Base-by-base conservation (phyloP, 2,888 invertebrate species). In the Timema podura region DNA sequence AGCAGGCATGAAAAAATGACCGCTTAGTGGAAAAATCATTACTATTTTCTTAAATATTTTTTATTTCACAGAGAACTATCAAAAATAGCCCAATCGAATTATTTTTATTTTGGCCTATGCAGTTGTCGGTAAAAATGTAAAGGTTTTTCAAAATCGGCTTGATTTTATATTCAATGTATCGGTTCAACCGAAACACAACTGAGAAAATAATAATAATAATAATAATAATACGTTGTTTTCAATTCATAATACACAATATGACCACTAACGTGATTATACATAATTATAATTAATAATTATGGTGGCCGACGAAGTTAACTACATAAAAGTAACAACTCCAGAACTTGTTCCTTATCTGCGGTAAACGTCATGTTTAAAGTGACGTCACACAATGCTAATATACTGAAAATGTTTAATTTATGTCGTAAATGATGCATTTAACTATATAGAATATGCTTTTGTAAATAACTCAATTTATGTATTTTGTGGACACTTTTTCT, bases 71-170 rank as follows among this genome's bases (percentile, higher is more conserved):
- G 11, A 51, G 11, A 13, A 51, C 51, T n/a, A 51, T 51, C 11
- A 11, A 51, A 51, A 13, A 51, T 13, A 1, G 3, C 11, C 2
- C 51, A 51, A 51, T 13, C n/a, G 3, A 11, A 51, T 51, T 13
- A n/a, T 51, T 51, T 13, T 51, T 51, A 51, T 51, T 51, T 51
- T 51, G 51, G 51, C n/a, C 51, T 51, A n/a, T 13, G n/a, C 51
- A 13, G n/a, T 51, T 51, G 51, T 51, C 51, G n/a, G 11, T 3
- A 51, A 51, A 51, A 51, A 51, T 13, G 51, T 51, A 51, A 11
- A 51, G 11, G n/a, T 51, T 51, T 30, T n/a, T 30, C 1, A 3
- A 13, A 13, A 13, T 11, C 11, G 3, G 11, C 11, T n/a, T 51
- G 11, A 51, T n/a, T 51, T 51, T 51, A 51, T 13, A 2, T 51